Percentiles rank a stretch among this genome's conserved stretches.
Evolutionary conservation across 2,113 vertebrate species (phyloP).

Genomic region (Protobothrops mucrosquamatus): DNA sequence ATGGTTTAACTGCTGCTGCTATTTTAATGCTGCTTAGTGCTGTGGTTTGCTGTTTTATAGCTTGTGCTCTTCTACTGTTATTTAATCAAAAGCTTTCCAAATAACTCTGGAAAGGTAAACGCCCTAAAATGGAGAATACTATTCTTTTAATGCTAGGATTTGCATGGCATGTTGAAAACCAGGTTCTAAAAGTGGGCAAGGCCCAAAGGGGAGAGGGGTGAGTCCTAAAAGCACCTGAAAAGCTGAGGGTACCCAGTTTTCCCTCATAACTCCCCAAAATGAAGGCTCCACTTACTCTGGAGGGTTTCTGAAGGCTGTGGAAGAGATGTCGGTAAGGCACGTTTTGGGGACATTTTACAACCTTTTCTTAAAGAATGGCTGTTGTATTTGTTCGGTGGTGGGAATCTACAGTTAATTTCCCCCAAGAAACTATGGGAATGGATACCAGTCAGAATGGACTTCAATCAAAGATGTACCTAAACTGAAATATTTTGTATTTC

Average conservation of each 20-base stretch:
- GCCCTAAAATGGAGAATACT: background rate
- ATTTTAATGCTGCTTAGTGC: background rate
- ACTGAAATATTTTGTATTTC: conserved; percentile 38
- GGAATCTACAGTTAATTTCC: background rate
- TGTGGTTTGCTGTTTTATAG: background rate
- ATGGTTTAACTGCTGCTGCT: background rate
- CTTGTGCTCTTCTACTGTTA: background rate
- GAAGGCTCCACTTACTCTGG: background rate
- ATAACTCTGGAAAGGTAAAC: background rate
- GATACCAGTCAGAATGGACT: conserved; percentile 44
- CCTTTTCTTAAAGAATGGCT: background rate
- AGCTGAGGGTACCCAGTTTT: background rate
- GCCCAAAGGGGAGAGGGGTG: background rate
- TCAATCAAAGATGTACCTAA: conserved; percentile 50
- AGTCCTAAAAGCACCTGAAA: background rate
- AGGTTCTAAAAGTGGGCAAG: background rate
- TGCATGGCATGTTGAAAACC: background rate
- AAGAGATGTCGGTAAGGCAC: background rate
- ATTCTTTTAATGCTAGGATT: background rate
- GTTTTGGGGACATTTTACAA: background rate
- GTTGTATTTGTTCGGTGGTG: background rate
- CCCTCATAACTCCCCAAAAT: background rate
- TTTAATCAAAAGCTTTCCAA: background rate
- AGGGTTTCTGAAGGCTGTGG: background rate
- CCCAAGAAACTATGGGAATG: background rate